Base-by-base conservation (phyloP, 1,140 invertebrate species). In the Scaptomyza pallida region DNA sequence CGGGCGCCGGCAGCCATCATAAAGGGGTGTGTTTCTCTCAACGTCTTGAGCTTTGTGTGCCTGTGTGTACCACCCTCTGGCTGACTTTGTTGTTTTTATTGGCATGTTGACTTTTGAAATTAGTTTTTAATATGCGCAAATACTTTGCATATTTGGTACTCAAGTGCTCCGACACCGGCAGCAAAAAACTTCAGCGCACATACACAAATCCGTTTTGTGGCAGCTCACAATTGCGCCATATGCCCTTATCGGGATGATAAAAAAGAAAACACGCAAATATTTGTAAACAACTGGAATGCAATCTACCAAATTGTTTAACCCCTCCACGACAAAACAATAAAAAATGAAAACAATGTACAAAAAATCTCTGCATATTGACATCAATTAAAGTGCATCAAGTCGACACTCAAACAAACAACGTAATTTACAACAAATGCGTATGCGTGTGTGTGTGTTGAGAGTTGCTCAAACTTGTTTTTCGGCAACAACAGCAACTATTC, bases 361-460 rank as follows among this genome's bases (percentile, higher is more conserved):
- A 64, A 89, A 89, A 89, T 89, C 73, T 50, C 79, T 90, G 79
- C 78, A 79, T 89, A 89, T 89, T 89, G 82, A 90, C 88, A 89
- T 89, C 88, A 89, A 89, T 89, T 88, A 89, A 89, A 88, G 75
- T 73, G 82, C 83, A 80, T 64, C 88, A 89, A 82, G 81, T 89
- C 83, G 88, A 90, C 81, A 74, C 75, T 86, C 73, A 70, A 70
- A 70, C 78, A 89, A 89, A 89, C 88, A 89, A 89, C 77, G 76
- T 89, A 89, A 89, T 89, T 89, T 51, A 90, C 81, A 89, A 90
- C 70, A 89, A 89, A 89, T 89, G 81, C 80, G 78, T 77, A n/a
- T n/a, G n/a, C n/a, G n/a, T n/a, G n/a, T 76, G 13, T 48, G 75
- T 83, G 78, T 75, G 79, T 37, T 45, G 75, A 78, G 69, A 78